These are phyloP conservation scores for Ancistrus triradiatus DNA, from an alignment of 2,113 vertebrate species.

Conservation along the genomic window DNA sequence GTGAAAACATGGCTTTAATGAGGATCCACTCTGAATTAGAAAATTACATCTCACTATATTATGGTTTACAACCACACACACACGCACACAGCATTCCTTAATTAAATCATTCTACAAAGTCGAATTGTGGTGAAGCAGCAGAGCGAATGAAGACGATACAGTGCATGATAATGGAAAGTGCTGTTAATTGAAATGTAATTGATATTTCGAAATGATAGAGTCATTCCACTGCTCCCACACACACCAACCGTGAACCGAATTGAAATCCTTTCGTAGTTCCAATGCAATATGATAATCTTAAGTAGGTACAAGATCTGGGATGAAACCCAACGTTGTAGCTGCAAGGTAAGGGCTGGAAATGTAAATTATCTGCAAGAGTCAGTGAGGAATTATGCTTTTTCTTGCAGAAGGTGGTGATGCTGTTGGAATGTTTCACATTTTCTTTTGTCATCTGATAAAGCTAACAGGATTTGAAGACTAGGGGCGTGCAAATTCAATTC, in stretches of 20 bases:
- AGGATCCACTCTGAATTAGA: too few relatives aligned
- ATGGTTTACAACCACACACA: too few relatives aligned
- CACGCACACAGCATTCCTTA: too few relatives aligned
- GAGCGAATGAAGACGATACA: not conserved
- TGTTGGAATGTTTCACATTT: slow-evolving; percentile 3
- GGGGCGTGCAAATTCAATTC: too few relatives aligned
- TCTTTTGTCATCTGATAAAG: too few relatives aligned
- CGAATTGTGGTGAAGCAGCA: too few relatives aligned
- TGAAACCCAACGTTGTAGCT: slow-evolving; percentile 11
- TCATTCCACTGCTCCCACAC: not conserved
- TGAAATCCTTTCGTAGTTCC: not conserved
- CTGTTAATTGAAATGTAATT: slow-evolving; percentile 25
- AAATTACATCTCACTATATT: too few relatives aligned
- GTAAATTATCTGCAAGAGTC: slow-evolving; percentile 26
- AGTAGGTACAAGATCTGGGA: slow-evolving; percentile 3
- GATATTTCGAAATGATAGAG: slow-evolving; percentile 16
- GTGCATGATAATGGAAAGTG: not conserved
- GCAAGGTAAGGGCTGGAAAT: slow-evolving; percentile 28
- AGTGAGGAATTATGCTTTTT: slow-evolving; percentile 23
- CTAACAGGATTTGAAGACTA: too few relatives aligned
- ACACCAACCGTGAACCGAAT: not conserved
- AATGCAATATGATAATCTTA: slow-evolving; percentile 1
- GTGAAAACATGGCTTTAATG: too few relatives aligned
- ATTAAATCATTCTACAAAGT: too few relatives aligned
- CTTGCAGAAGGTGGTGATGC: slow-evolving; percentile 1